phyloP scores from a whole-genome alignment of 2,797 vertebrate species.

The Danio tinwini region DNA sequence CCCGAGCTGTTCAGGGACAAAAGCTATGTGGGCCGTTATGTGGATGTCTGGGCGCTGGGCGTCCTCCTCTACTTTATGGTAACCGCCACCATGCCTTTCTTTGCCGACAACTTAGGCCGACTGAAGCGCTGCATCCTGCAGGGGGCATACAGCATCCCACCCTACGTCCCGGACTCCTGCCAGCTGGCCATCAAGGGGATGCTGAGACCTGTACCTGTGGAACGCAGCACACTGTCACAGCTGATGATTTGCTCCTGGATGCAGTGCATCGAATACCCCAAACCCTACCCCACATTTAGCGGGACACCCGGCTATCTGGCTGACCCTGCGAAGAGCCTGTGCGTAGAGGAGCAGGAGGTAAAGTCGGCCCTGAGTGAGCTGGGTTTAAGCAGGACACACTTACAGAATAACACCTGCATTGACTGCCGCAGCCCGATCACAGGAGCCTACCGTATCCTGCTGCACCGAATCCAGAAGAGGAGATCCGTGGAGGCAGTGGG shows the following conservation, averaged over 20 bases:
- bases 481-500: constrained; percentile 69
- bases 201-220: constrained; percentile 72
- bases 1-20: constrained; percentile 80
- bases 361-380: constrained; percentile 69
- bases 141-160: constrained; percentile 76
- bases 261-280: constrained; percentile 71
- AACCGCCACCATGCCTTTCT: constrained; percentile 77
- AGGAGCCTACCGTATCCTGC: constrained; percentile 79
- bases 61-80: constrained; percentile 81
- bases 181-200: constrained; percentile 76
- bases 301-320: constrained; percentile 70
- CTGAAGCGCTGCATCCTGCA: constrained; percentile 79
- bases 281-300: constrained; percentile 63
- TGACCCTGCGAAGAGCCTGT: constrained; percentile 60
- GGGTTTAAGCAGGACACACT: constrained; percentile 71
- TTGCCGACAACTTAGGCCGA: constrained; percentile 70
- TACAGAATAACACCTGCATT: constrained; percentile 74
- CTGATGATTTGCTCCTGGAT: constrained; percentile 74
- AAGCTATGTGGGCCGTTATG: constrained; percentile 74
- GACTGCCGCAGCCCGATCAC: constrained; percentile 75
- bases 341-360: constrained; percentile 75
- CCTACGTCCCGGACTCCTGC: constrained; percentile 72
- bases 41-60: constrained; percentile 83
- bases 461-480: constrained; percentile 78
- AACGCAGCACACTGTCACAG: constrained; percentile 70